These are phyloP conservation scores for Caerostris darwini DNA, from an alignment of 1,140 invertebrate species.

Conservation along the genomic window DNA sequence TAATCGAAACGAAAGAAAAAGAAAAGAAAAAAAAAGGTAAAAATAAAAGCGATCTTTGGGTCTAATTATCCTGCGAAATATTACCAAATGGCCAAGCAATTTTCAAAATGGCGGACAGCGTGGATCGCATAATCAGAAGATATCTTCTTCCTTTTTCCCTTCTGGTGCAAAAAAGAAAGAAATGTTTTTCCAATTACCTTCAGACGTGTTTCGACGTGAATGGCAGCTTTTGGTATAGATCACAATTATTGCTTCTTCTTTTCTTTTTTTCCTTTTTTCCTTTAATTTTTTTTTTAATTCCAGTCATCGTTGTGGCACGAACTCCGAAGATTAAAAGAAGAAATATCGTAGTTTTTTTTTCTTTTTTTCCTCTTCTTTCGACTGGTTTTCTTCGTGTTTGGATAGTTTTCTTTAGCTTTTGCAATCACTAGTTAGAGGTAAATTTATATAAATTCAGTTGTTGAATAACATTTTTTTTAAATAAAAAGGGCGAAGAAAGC, in stretches of 20 bases:
- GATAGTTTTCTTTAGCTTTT: background rate
- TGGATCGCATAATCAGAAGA: constrained; percentile 23
- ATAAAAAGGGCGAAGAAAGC: too few species aligned
- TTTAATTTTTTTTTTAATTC: background rate
- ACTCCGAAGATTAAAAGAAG: constrained; percentile 42
- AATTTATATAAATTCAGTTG: constrained; percentile 29
- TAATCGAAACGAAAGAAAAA: constrained; percentile 38
- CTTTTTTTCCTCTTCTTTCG: background rate
- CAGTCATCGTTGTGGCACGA: background rate
- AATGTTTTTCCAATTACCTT: constrained; percentile 31
- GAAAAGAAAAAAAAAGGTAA: background rate
- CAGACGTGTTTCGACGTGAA: constrained; percentile 32
- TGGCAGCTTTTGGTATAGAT: constrained; percentile 6
- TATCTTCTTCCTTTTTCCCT: background rate
- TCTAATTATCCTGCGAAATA: constrained; percentile 31
- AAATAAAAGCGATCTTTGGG: constrained; percentile 37
- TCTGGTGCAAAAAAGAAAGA: background rate
- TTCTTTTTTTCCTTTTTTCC: background rate
- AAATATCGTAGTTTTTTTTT: background rate
- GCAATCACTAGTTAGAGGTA: background rate
- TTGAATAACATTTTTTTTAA: background rate
- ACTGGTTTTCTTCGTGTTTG: constrained; percentile 7
- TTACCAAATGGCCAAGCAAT: constrained; percentile 39
- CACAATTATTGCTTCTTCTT: background rate
- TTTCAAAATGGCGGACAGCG: constrained; percentile 39